Evolutionary conservation across 2,888 invertebrate species (phyloP), one percentile per base, ranked within the genome.

Genomic region (Heteropelma amictum): DNA sequence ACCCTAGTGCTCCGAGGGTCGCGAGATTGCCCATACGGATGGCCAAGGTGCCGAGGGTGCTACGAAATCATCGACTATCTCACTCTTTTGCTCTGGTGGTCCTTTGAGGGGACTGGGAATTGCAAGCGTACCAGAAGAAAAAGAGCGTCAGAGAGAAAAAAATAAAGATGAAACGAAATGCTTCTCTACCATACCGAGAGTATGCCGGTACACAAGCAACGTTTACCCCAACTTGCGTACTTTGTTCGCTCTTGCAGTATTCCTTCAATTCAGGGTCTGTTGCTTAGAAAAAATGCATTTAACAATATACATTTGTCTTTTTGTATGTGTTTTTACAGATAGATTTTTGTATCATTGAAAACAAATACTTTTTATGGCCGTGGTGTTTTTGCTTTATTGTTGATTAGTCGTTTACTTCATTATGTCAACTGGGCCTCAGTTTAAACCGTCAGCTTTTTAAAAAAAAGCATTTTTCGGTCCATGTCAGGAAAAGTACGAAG

Each of bases 181-280:
- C 49, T 28, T 45, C 73, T 79, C 77, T 14, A 33, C 35, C 17
- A 65, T 70, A 45, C 47, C 42, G 47, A 54, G 53, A 61, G 42
- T 51, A 28, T 35, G n/a, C n/a, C 26, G n/a, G n/a, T n/a, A 33
- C 33, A 8, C 10, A n/a, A 40, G 8, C 58, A 35, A 19, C 45
- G 38, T 54, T 65, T 28, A 23, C 64, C 12, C 10, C 35, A 26
- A n/a, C 58, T 38, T 33, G 30, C 28, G 33, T 17, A 51, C 78
- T 79, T 82, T 84, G 79, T 79, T 76, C 80, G 80, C 75, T 79
- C n/a, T n/a, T n/a, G n/a, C n/a, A n/a, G n/a, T n/a, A n/a, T n/a
- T n/a, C n/a, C n/a, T n/a, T n/a, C n/a, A n/a, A n/a, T n/a, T n/a
- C n/a, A n/a, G n/a, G n/a, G n/a, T n/a, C n/a, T n/a, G n/a, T n/a